Base-by-base conservation (phyloP, 2,797 vertebrate species). In the Meda fulgida region DNA sequence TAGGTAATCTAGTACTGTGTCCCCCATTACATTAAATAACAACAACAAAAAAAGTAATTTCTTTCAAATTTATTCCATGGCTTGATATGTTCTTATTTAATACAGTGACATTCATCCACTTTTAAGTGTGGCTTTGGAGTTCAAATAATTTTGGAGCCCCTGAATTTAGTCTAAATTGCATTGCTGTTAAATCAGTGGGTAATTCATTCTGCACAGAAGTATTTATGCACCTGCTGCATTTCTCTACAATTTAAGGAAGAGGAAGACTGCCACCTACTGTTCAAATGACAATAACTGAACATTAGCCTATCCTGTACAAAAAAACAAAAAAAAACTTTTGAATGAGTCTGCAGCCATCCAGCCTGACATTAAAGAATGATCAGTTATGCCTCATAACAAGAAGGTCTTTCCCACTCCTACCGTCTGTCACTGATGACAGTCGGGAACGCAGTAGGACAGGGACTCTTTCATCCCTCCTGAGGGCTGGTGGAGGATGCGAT, bases 401-500 rank as follows among this genome's bases (percentile, higher is more conserved):
- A 34, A 43, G 46, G 71, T 84, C 78, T 92, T 94, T 90, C 84
- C 81, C 86, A 76, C 84, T 89, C 66, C 89, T 92, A 70, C 81
- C 89, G 89, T 86, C 78, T 89, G 70, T 86, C 60, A 77, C 65
- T 90, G 86, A 89, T 88, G 78, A 53, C 84, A 72, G 87, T 80
- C 75, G 85, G 89, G 90, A 89, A 80, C 87, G 91, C 89, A 89
- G 63, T 81, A 87, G 71, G 89, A 79, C 81, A 58, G 86, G 90
- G 90, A 78, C 29, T 81, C 91, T 93, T 95, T 93, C 87, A 94
- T 93, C 93, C 91, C 90, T 87, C 80, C 90, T 89, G 87, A 88
- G 88, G 90, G 84, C 93, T 88, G 88, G 89, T 92, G 85, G 90
- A 83, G 86, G 73, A 6, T 87, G 88, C 92, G 94, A 94, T 95